Evolutionary conservation across 2,113 vertebrate species (phyloP), one percentile per base, ranked within the genome.

Genomic region (Ciconia stormi): DNA sequence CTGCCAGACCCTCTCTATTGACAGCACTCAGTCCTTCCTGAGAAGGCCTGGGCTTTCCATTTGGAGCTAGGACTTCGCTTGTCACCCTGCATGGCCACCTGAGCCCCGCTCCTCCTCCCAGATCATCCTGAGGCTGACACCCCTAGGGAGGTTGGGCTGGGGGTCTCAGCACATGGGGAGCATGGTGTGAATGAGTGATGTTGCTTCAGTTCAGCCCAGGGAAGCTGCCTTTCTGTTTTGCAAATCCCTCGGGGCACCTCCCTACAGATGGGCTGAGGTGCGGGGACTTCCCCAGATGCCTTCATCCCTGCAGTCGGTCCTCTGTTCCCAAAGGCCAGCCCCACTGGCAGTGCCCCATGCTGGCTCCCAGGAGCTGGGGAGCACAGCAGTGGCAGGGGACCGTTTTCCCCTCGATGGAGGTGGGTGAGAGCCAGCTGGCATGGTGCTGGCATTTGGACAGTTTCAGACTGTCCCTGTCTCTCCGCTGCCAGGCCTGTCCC

Each of bases 281-380:
- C 4, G 5, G n/a, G 36, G 72, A 7, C 36, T 19, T 61, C 27
- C 52, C 30, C 46, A 86, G 38, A 2, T 10, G 9, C 50, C 59
- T 65, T 79, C 42, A 56, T 14, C 36, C 32, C 55, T 52, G n/a
- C 16, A 7, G 32, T 25, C 6, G 2, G 7, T 42, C 10, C 46
- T 36, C 47, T 78, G 6, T 58, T 61, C 56, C 90, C 66, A 44
- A 32, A 26, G 40, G 42, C 56, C 66, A 42, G 15, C 16, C 30
- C 32, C 23, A 4, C 15, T 7, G n/a, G 34, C 58, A 50, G 13
- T 38, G 42, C 26, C 81, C 44, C 9, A 15, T 0, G 0, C 38
- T 52, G 32, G 16, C 13, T 67, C 22, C 36, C 50, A 30, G 73
- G 56, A 49, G 36, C 18, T 13, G 25, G 32, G 42, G 20, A n/a